Conservation (phyloP, 2,888 invertebrate species). For the Epistrophella euchroma region DNA sequence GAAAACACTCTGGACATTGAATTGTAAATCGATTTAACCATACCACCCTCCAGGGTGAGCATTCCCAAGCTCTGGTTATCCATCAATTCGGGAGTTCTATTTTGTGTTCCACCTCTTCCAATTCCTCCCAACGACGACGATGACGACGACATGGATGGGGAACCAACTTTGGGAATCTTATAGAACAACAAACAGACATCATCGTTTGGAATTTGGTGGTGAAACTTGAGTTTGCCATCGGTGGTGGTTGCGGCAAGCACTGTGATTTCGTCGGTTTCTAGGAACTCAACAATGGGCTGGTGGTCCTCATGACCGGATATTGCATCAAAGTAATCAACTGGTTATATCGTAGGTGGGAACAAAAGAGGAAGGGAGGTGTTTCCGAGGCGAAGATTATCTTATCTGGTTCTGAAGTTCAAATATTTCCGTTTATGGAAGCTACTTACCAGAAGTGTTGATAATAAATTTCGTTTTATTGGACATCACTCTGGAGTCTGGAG, state of each 20-base stretch:
- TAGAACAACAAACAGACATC: conserved; percentile 84
- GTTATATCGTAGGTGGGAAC: conserved; percentile 23
- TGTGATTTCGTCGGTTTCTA: conserved; percentile 84
- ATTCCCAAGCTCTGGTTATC: conserved; percentile 82
- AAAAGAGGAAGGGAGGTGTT: background rate
- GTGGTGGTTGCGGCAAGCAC: conserved; percentile 83
- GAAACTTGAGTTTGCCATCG: conserved; percentile 83
- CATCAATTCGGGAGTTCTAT: conserved; percentile 43
- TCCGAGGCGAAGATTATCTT: conserved; percentile 43
- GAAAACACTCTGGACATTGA: conserved; percentile 84
- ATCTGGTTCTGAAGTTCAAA: conserved; percentile 45
- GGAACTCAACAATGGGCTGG: conserved; percentile 83
- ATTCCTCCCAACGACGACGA: conserved; percentile 39
- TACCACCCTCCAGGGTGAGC: conserved; percentile 84
- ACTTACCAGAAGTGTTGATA: conserved; percentile 83
- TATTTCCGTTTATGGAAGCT: conserved; percentile 24
- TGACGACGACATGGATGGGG: conserved; percentile 36
- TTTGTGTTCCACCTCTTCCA: conserved; percentile 31
- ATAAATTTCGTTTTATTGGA: conserved; percentile 82
- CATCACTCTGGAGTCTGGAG: conserved; percentile 60
- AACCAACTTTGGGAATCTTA: conserved; percentile 83
- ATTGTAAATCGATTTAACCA: conserved; percentile 84
- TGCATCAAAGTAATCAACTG: conserved; percentile 82
- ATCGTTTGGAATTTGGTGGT: conserved; percentile 83
- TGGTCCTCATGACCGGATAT: conserved; percentile 81